Percentiles rank a stretch among this genome's conserved stretches.
Evolutionary conservation across 2,888 invertebrate species (phyloP).

Genomic region (Andrena fulva): DNA sequence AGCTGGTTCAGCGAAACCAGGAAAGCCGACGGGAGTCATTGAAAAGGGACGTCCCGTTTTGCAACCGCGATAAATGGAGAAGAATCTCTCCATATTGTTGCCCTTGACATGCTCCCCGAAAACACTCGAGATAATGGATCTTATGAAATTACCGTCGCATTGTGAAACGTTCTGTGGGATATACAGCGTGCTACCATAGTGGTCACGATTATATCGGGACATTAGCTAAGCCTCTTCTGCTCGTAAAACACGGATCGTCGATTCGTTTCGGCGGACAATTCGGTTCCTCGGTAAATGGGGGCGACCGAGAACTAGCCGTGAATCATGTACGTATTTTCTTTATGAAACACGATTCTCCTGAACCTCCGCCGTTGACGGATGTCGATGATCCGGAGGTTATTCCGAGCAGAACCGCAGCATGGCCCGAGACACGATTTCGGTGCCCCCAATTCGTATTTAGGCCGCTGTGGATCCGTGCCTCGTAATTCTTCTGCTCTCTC

Average conservation of each 20-base stretch:
- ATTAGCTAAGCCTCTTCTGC: no score
- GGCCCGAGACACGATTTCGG: conserved; percentile 65
- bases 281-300: neutral
- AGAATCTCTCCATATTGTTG: conserved; percentile 16
- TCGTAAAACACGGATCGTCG: no score
- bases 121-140: conserved; percentile 45
- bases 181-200: no score
- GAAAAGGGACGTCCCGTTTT: conserved; percentile 12
- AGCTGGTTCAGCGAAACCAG: neutral
- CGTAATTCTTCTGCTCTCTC: conserved; percentile 62
- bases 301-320: neutral
- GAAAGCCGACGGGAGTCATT: neutral
- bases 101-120: conserved; percentile 56
- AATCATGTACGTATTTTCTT: conserved; percentile 18
- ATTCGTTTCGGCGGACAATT: neutral
- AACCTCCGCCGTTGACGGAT: conserved; percentile 25
- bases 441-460: conserved; percentile 76
- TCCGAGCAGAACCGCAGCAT: conserved; percentile 58
- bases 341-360: conserved; percentile 10
- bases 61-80: conserved; percentile 21
- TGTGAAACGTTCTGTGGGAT: conserved; percentile 22
- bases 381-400: conserved; percentile 66
- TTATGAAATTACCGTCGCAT: conserved; percentile 48
- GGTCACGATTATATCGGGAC: no score
- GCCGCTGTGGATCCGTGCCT: conserved; percentile 60